Evolutionary conservation across 2,113 vertebrate species (phyloP), one percentile per base, ranked within the genome.

Genomic region (Varanus komodoensis): DNA sequence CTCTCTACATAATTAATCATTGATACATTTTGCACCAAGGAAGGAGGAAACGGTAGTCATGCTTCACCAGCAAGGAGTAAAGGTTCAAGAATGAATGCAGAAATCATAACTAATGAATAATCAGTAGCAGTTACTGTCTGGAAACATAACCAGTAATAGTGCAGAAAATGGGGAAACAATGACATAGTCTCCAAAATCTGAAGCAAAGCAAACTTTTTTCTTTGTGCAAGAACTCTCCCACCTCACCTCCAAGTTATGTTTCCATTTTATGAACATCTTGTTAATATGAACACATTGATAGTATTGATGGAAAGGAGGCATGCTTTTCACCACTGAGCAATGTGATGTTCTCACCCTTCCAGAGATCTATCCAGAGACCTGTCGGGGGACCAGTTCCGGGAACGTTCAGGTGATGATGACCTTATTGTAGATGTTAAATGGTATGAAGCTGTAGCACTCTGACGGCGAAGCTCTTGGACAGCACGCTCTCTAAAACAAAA

Each of bases 401-500:
- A 81, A 89, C 84, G 91, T 73, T 97, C 96, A 67, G 96, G 95
- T 89, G 96, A 91, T 91, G 95, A 87, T 92, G 83, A 91, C 91
- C 95, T 97, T 92, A 97, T 92, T 0, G 92, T 92, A 89, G 96
- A 96, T 71, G 88, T 96, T 94, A 97, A 84, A 54, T 96, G 95
- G 84, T 94, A 93, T 0, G 92, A 87, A 92, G 93, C 84, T 71
- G 89, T 92, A 75, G 74, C 84, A 93, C 94, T 96, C 78, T 97
- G 97, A 78, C 81, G 73, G 19, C 89, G 96, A 94, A 97, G 96
- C 83, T 97, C 96, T 92, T 97, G 96, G 50, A 97, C 94, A 80
- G 97, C 95, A 92, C 86, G 67, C 78, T 97, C 96, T 89, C 97
- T 97, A 96, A 85, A 93, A 34, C 89, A 93, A 92, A 75, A 90